A percentile compares a stretch with the other conserved stretches of the same genome.
phyloP scores from a whole-genome alignment of 2,888 invertebrate genomes.

The Sclerodermus sp. region DNA sequence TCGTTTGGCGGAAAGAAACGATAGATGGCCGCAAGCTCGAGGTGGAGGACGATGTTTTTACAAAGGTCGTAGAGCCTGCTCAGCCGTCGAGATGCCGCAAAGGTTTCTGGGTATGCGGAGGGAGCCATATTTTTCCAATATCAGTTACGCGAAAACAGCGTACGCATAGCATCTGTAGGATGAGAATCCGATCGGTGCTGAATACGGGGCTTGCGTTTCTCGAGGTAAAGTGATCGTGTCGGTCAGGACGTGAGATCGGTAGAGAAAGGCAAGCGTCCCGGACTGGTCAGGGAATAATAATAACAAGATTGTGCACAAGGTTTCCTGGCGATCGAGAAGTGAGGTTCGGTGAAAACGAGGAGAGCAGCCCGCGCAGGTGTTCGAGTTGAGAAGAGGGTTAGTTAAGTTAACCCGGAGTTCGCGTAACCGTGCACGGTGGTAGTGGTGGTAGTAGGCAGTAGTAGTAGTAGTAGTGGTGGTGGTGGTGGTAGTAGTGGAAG shows the following conservation, averaged over 20 bases:
- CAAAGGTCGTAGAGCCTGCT: slow-evolving; percentile 33
- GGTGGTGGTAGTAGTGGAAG: slow-evolving; percentile 21
- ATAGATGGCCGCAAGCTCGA: slow-evolving; percentile 28
- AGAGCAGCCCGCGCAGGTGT: slow-evolving; percentile 41
- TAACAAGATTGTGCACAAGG: slow-evolving; percentile 24
- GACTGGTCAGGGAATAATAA: slow-evolving; percentile 13
- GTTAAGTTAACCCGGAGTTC: slow-evolving; percentile 45
- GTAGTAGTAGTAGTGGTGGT: slow-evolving; percentile 7
- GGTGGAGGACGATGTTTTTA: slow-evolving; percentile 30
- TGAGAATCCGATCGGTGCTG: slow-evolving; percentile 29
- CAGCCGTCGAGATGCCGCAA: slow-evolving; percentile 53
- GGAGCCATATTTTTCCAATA: slow-evolving; percentile 65
- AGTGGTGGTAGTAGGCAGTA: slow-evolving; percentile 22
- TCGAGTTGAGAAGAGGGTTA: slow-evolving; percentile 41
- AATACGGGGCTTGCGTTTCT: slow-evolving; percentile 20
- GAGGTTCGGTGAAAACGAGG: slow-evolving; percentile 37
- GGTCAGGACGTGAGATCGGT: slow-evolving; percentile 11
- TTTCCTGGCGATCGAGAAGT: slow-evolving; percentile 24
- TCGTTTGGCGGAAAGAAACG: slow-evolving; percentile 18
- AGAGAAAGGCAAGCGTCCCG: slow-evolving; percentile 8
- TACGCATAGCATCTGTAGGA: slow-evolving; percentile 42
- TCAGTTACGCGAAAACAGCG: slow-evolving; percentile 60
- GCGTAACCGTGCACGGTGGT: slow-evolving; percentile 31
- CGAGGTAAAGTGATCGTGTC: slow-evolving; percentile 26
- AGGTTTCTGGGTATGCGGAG: slow-evolving; percentile 63